phyloP scores from a whole-genome alignment of 2,113 vertebrate genomes.

The Benitochromis conjunctus region DNA sequence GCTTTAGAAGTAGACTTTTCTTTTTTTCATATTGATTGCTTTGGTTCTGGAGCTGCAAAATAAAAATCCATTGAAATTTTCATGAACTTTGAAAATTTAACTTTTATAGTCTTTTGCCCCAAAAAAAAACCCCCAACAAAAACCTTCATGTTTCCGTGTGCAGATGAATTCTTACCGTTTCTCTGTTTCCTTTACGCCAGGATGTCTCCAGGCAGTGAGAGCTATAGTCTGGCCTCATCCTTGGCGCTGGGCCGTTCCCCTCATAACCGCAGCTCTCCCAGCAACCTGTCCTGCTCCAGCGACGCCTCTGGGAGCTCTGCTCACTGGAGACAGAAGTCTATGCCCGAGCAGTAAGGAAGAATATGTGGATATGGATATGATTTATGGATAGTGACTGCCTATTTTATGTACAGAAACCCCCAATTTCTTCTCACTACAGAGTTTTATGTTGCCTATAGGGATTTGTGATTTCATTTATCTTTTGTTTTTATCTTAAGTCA shows the following conservation, averaged over 20 bases:
- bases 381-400: background rate
- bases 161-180: background rate
- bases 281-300: slow-evolving; percentile 92
- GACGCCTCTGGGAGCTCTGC: slow-evolving; percentile 88
- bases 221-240: slow-evolving; percentile 90
- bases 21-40: background rate
- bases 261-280: slow-evolving; percentile 93
- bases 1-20: background rate
- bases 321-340: slow-evolving; percentile 94
- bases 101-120: background rate
- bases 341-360: slow-evolving; percentile 92
- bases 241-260: slow-evolving; percentile 87
- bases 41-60: background rate
- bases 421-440: background rate
- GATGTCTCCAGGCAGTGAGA: slow-evolving; percentile 90
- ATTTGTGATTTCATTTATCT: background rate
- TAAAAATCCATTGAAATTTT: slow-evolving; percentile 3
- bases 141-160: background rate
- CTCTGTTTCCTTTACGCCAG: slow-evolving; percentile 59
- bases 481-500: background rate
- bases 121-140: background rate
- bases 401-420: background rate
- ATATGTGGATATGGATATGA: background rate
- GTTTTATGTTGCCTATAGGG: background rate
- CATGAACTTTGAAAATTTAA: background rate